Evolutionary conservation across 2,797 vertebrate species (phyloP).

Genomic region (Sciurus vulgaris): DNA sequence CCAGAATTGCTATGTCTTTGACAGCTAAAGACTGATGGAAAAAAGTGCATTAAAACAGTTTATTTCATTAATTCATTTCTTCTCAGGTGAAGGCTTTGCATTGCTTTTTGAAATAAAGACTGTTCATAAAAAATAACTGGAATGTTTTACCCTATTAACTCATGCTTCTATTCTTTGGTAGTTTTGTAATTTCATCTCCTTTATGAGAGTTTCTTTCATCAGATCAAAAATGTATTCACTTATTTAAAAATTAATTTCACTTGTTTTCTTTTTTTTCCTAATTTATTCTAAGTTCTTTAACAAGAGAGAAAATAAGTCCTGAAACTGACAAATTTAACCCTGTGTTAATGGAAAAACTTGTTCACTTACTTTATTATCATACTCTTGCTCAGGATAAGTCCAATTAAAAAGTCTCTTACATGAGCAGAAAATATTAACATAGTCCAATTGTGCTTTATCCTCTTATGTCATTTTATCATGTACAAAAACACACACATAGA

Average conservation of each 20-base stretch:
- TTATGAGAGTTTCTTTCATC: neutral
- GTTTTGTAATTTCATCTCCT: conserved; percentile 23
- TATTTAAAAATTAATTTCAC: neutral
- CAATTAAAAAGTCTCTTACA: neutral
- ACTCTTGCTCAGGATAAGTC: neutral
- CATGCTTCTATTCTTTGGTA: neutral
- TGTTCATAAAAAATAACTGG: neutral
- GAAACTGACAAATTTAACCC: neutral
- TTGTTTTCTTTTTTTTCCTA: neutral
- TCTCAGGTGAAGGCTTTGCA: neutral
- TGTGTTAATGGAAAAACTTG: neutral
- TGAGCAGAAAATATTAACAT: neutral
- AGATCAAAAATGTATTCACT: neutral
- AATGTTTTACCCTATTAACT: neutral
- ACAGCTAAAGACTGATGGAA: neutral
- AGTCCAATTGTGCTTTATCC: neutral
- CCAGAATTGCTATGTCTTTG: neutral
- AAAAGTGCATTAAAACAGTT: neutral
- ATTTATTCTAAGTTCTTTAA: neutral
- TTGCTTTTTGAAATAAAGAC: neutral
- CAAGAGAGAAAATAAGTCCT: neutral
- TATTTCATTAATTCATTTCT: neutral
- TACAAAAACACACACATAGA: neutral
- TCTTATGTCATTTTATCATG: neutral
- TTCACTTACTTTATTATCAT: neutral